phyloP scores from a whole-genome alignment of 2,797 vertebrate species.

The Coregonus ussuriensis region DNA sequence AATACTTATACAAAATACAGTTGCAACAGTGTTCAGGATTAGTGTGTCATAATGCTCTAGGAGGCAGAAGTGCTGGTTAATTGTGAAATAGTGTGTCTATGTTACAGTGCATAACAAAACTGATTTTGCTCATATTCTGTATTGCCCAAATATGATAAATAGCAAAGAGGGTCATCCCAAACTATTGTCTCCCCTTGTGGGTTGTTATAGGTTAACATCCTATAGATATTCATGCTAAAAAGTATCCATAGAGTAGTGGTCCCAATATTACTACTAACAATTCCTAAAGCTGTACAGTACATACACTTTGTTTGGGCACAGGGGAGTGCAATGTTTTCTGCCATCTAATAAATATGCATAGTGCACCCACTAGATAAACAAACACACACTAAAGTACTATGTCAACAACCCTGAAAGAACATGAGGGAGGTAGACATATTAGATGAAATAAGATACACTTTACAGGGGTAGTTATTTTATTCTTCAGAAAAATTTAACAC shows the following conservation, averaged over 20 bases:
- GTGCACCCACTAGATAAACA: conserved; percentile 3
- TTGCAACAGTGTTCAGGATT: too few relatives aligned
- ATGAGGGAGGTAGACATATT: not conserved
- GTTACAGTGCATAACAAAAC: conserved; percentile 2
- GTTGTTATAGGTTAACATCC: not conserved
- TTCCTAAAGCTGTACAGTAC: not conserved
- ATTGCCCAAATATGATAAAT: not conserved
- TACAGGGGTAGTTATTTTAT: conserved; percentile 25
- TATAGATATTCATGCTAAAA: not conserved
- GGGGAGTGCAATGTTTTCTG: not conserved
- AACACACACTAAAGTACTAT: not conserved
- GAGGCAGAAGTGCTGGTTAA: not conserved
- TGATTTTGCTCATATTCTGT: not conserved
- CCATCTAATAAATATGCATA: not conserved
- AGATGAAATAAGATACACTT: conserved; percentile 22
- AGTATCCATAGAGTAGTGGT: not conserved
- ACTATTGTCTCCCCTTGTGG: not conserved
- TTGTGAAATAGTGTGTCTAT: conserved; percentile 22
- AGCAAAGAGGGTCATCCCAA: not conserved
- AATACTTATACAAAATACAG: not conserved
- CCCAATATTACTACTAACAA: not conserved
- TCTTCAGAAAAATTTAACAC: conserved; percentile 18
- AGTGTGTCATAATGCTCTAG: not conserved
- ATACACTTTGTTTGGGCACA: not conserved
- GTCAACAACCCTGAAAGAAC: conserved; percentile 7